Evolutionary conservation across 1,140 invertebrate genomes (phyloP), one percentile per base, ranked within the genome.

Genomic region (Aphaenogaster ashmeadi): DNA sequence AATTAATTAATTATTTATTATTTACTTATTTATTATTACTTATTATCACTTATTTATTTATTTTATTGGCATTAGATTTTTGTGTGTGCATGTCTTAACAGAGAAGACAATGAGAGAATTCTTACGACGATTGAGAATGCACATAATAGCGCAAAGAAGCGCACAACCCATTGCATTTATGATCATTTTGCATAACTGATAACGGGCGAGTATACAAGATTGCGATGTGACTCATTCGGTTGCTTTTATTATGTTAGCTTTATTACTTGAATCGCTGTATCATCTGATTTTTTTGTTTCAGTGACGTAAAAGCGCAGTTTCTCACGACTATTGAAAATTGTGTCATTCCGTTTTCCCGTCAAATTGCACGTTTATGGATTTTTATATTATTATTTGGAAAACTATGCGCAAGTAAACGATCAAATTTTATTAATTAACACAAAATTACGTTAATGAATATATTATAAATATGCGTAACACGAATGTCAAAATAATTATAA

Each of bases 131-230:
- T 15, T 21, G 2, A 56, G 5, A 41, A 41, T 81, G 13, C 21
- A 41, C 9, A 15, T 15, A 38, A n/a, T 11, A 52, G 6, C 13
- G n/a, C n/a, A 44, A 67, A 67, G n/a, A 74, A 74, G 6, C 9
- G 11, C 36, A 33, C 47, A 9, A 33, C 21, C n/a, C 4, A 38
- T 66, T 71, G 21, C 5, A 71, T 81, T 56, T 72, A 72, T 18
- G 9, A 81, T 36, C 15, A 27, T 41, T 81, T 54, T 56, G 15
- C 50, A 72, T 80, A 67, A 78, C 18, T 27, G 13, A 38, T 54
- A 69, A 80, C 33, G 8, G 36, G 5, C n/a, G n/a, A 36, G 1
- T 8, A 7, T 1, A 54, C 21, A n/a, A 81, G 6, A 54, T 41
- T 56, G 21, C 21, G 38, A 13, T 18, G 54, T 81, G 15, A 81